Base-by-base conservation (phyloP, 2,888 invertebrate species). In the Caenorhabditis plicata region DNA sequence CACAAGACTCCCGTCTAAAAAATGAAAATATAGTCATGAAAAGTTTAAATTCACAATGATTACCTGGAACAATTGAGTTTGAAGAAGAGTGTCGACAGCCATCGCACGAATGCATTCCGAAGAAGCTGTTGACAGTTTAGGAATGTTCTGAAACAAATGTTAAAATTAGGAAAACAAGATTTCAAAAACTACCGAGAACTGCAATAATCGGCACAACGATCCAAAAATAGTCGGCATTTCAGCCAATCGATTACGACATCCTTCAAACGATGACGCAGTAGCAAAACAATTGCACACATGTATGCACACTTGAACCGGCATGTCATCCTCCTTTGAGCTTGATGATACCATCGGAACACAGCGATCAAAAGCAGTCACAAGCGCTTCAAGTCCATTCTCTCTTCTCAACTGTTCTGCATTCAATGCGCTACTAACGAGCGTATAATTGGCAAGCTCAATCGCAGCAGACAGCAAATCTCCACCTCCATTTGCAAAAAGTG, bases 341-440 rank as follows among this genome's bases (percentile, higher is more conserved):
- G 86, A 87, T 56, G 88, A 89, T 62, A 98, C 84, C 20, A 96
- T 91, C 23, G 90, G 89, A 43, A 92, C 92, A 84, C 98, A 98
- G 64, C 98, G 87, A 0, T 91, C 88, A 81, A 94, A 90, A 0
- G 96, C 94, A 73, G 90, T 90, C 75, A 92, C 86, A 20, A 96
- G 84, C 22, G 83, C 83, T 84, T 91, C 90, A 58, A 96, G 85
- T 0, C 96, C 96, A 52, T 89, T 89, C 83, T 98, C 96, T 46
- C 98, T 84, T 47, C 96, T 85, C 66, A 98, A 84, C 82, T 99
- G 96, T 84, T 99, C 96, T 0, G 96, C 98, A 83, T 98, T 99
- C 35, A 99, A 84, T 11, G 94, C 90, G 0, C 95, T 95, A 83
- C 95, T 95, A 73, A 89, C 88, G 3, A 98, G 91, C 0, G 96